Conservation (phyloP, 1,140 invertebrate species). For the Drosophila trapezifrons region DNA sequence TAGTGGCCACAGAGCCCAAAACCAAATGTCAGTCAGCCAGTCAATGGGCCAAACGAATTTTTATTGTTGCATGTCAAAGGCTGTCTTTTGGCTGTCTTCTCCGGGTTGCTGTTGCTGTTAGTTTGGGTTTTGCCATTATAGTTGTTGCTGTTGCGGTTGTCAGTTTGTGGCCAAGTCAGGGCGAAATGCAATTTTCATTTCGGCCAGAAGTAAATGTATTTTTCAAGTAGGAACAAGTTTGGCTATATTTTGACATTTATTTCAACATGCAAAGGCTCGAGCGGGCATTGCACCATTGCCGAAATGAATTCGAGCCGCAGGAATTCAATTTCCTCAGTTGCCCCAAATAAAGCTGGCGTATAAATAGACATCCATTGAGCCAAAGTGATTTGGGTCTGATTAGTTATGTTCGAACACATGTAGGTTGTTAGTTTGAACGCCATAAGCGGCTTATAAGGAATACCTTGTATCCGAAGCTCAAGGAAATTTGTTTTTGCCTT, state of each 20-base stretch:
- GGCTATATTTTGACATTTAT: slow-evolving; percentile 40
- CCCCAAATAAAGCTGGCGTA: slow-evolving; percentile 16
- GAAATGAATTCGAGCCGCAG: slow-evolving; percentile 34
- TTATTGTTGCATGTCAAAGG: slow-evolving; percentile 52
- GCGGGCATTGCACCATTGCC: slow-evolving; percentile 17
- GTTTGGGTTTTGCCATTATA: slow-evolving; percentile 1
- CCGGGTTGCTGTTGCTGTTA: slow-evolving; percentile 10
- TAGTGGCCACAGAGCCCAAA: slow-evolving; percentile 9
- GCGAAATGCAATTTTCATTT: slow-evolving; percentile 56
- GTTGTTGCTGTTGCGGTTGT: slow-evolving; percentile 40
- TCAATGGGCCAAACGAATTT: slow-evolving; percentile 54
- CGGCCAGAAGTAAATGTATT: slow-evolving; percentile 21
- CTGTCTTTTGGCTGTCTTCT: slow-evolving; percentile 43
- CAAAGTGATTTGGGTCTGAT: slow-evolving; percentile 44
- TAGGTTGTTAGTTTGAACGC: slow-evolving; percentile 11
- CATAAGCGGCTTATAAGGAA: slow-evolving; percentile 27
- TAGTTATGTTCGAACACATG: slow-evolving; percentile 16
- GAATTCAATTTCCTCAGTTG: slow-evolving; percentile 52
- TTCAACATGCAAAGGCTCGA: slow-evolving; percentile 27
- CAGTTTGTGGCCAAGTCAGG: slow-evolving; percentile 48
- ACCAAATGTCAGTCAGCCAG: slow-evolving; percentile 46
- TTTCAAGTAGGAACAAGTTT: slow-evolving; percentile 38
- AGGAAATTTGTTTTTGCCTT: slow-evolving; percentile 1
- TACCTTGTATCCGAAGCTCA: slow-evolving; percentile 5
- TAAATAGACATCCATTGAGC: slow-evolving; percentile 32